phyloP scores from a whole-genome alignment of 2,888 invertebrate genomes.

The Phengaris arion region DNA sequence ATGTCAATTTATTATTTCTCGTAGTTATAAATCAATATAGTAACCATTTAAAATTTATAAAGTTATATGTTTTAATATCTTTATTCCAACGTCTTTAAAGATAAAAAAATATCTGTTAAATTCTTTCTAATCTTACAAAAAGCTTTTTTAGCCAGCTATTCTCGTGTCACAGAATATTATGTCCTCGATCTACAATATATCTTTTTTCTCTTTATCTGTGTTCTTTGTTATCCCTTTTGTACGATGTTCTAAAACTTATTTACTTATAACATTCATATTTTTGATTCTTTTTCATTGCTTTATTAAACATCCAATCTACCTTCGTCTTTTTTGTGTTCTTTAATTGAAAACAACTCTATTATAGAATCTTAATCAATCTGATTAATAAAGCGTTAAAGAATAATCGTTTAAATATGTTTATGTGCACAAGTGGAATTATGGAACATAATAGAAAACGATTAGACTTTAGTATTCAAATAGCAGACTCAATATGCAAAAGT shows the following conservation, averaged over 20 bases:
- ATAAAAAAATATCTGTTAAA: constrained; percentile 4
- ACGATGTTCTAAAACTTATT: not conserved
- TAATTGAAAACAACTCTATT: not conserved
- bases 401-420: not conserved
- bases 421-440: constrained; percentile 15
- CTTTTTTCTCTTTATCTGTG: not conserved
- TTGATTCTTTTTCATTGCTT: not conserved
- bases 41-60: too few species aligned
- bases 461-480: constrained; percentile 24
- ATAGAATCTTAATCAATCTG: not conserved
- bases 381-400: not conserved
- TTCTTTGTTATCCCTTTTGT: not conserved
- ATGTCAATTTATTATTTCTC: too few species aligned
- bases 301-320: not conserved
- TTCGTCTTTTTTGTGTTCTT: not conserved
- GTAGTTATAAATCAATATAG: too few species aligned
- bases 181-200: constrained; percentile 2
- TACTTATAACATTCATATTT: not conserved
- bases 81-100: not conserved
- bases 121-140: constrained; percentile 7
- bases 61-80: not conserved
- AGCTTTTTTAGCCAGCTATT: constrained; percentile 7
- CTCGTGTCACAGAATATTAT: constrained; percentile 6
- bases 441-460: constrained; percentile 24
- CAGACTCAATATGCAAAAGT: not conserved